phyloP scores from a whole-genome alignment of 2,888 invertebrate genomes.

The Ochropleura plecta region DNA sequence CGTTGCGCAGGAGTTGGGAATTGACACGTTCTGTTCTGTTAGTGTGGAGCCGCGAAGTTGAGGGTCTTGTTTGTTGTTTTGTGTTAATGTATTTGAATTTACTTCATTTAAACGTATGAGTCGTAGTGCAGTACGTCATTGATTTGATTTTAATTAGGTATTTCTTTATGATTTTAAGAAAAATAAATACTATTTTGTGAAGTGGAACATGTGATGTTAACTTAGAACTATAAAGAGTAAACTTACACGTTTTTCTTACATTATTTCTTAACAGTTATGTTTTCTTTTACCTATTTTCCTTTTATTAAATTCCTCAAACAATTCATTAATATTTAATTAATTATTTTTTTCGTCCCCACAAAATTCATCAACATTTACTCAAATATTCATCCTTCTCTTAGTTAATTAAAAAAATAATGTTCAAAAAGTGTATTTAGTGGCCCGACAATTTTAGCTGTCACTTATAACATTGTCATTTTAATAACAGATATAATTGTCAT shows the following conservation, averaged over 20 bases:
- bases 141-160: not conserved
- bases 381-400: not conserved
- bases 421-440: constrained; percentile 1
- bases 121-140: not conserved
- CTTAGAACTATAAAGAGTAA: too few relatives aligned
- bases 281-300: not conserved
- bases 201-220: too few relatives aligned
- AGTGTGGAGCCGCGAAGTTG: constrained; percentile 18
- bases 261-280: too few relatives aligned
- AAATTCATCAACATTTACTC: not conserved
- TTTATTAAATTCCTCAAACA: not conserved
- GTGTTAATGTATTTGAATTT: not conserved
- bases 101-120: not conserved
- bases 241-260: too few relatives aligned
- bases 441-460: constrained; percentile 13
- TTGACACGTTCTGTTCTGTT: constrained; percentile 12
- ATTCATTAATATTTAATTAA: not conserved
- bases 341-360: not conserved
- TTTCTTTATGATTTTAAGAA: not conserved
- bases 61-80: not conserved
- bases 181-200: too few relatives aligned
- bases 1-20: constrained; percentile 65
- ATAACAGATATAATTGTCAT: constrained; percentile 11
- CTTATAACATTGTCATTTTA: not conserved
- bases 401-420: not conserved